Evolutionary conservation across 53 echinoderm and acorn worm genomes (phyloP), one percentile per base, ranked within the genome.

Genomic region (Antedon mediterranea): DNA sequence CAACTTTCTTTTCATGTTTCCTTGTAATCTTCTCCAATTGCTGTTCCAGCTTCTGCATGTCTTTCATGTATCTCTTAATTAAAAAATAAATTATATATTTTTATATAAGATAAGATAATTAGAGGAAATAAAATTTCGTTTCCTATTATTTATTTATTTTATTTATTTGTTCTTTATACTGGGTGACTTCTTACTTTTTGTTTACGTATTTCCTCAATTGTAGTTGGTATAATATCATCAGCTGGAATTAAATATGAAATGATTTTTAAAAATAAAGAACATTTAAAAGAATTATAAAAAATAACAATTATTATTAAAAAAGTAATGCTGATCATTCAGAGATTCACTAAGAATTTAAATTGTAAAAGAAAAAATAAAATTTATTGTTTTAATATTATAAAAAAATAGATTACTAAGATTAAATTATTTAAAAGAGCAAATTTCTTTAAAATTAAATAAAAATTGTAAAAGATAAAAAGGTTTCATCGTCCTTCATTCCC

Each of bases 1-100:
- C 92, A 82, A 92, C 92, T 78, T 85, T 89, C 86, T 97, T 97
- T 84, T 97, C 97, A 43, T 89, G 85, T 74, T 97, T 97, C 84
- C 92, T 97, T 71, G 92, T 88, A 75, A 92, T 76, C 30, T 92
- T 92, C 44, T 97, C 88, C n/a, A 92, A 84, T 74, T 92, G 89
- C 28, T 31, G 34, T 30, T 83, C 76, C 28, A 87, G 84, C 23
- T 89, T 89, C 31, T 74, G 75, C 34, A 74, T 71, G 43, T 89
- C 78, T 57, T 90, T 97, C 73, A 82, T 44, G 77, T 89, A 92
- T 97, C 92, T 97, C 97, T 97, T 34, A 29, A 31, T 18, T 7
- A 23, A 15, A 57, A 57, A 37, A 37, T 37, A 37, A 37, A 37
- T 11, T 28, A 43, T 76, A 42, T 81, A 33, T 31, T 32, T 71